These are phyloP conservation scores for Caenorhabditis auriculariae DNA, from an alignment of 2,888 invertebrate species.

Conservation along the genomic window DNA sequence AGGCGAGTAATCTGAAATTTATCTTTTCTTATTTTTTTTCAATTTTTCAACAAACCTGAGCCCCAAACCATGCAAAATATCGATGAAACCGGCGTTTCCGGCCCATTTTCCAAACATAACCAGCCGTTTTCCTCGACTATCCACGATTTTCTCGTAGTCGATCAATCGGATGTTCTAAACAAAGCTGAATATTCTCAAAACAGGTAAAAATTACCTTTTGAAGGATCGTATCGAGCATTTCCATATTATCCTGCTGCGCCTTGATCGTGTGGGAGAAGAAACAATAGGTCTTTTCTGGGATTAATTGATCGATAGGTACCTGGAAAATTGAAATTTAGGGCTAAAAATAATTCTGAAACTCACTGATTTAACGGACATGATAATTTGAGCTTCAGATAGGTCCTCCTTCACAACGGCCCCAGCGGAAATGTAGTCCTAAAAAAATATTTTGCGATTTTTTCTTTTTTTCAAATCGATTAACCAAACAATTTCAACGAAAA, in stretches of 20 bases:
- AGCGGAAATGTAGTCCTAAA: constrained; percentile 82
- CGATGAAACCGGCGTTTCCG: constrained; percentile 89
- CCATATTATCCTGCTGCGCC: constrained; percentile 97
- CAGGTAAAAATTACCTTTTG: constrained; percentile 71
- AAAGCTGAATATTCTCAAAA: constrained; percentile 65
- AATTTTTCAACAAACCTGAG: constrained; percentile 69
- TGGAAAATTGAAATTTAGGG: constrained; percentile 4
- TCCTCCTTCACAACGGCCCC: constrained; percentile 94
- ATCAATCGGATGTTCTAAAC: constrained; percentile 85
- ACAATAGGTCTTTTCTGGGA: constrained; percentile 95
- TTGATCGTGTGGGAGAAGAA: constrained; percentile 99
- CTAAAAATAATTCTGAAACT: not conserved
- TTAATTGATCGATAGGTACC: constrained; percentile 77
- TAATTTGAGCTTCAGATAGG: constrained; percentile 89
- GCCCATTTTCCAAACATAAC: constrained; percentile 99
- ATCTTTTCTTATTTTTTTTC: not conserved
- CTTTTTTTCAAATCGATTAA: not conserved
- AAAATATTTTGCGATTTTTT: constrained; percentile 25
- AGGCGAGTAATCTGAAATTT: constrained; percentile 81
- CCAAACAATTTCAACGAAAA: not conserved
- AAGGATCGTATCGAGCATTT: constrained; percentile 87
- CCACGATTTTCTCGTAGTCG: constrained; percentile 94
- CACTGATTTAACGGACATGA: constrained; percentile 95
- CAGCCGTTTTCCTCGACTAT: constrained; percentile 82
- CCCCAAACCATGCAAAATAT: constrained; percentile 95